Percentiles rank a stretch among this genome's conserved stretches.
phyloP scores from a whole-genome alignment of 2,797 vertebrate genomes.

The Sciurus vulgaris region DNA sequence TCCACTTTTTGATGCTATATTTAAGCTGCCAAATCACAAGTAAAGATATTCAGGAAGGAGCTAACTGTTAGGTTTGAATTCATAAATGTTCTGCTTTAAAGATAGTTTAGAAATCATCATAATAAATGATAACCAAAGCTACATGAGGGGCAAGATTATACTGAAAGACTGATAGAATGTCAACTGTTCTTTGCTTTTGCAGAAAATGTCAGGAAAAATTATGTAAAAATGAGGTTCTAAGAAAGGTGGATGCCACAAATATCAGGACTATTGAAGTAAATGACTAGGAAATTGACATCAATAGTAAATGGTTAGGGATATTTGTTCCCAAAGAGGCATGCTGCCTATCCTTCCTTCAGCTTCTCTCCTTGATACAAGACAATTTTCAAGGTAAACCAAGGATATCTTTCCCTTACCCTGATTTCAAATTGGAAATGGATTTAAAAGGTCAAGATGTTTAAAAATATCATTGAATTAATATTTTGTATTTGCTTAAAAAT shows the following conservation, averaged over 20 bases:
- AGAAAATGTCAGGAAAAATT: conserved; percentile 21
- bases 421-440: background rate
- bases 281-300: background rate
- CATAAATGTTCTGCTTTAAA: background rate
- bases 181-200: background rate
- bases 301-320: background rate
- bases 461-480: background rate
- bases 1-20: background rate
- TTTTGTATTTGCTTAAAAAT: conserved; percentile 39
- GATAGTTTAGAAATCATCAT: conserved; percentile 36
- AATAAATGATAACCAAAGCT: conserved; percentile 47
- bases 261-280: conserved; percentile 17
- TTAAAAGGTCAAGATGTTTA: conserved; percentile 42
- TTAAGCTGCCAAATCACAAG: background rate
- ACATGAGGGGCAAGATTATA: background rate
- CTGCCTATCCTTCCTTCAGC: background rate
- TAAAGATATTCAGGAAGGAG: conserved; percentile 10
- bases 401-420: background rate
- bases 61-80: conserved; percentile 43
- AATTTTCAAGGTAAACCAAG: background rate
- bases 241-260: background rate
- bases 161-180: background rate
- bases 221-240: background rate
- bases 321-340: background rate
- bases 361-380: background rate